Percentiles rank a stretch among this genome's conserved stretches.
Conservation (phyloP, 2,888 invertebrate genomes). For the Flabesymbios commensalis region DNA sequence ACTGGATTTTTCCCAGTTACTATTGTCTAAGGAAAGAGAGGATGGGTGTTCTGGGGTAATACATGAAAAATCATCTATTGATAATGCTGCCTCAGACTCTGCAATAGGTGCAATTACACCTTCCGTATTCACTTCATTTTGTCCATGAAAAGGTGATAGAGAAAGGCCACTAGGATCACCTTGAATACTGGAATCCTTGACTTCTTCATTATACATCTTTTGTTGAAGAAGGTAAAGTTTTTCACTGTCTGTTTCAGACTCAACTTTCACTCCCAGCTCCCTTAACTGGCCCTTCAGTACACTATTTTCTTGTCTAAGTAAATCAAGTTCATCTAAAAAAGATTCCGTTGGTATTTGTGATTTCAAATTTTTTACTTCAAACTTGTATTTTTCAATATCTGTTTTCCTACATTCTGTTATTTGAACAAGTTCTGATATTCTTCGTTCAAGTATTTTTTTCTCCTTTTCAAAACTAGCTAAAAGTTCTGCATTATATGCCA, state of each 20-base stretch:
- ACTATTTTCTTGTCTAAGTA: neutral
- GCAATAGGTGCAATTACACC: no score
- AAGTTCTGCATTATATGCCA: conserved; percentile 60
- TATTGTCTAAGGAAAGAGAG: conserved; percentile 43
- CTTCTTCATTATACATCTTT: neutral
- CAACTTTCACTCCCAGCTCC: conserved; percentile 12
- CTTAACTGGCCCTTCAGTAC: conserved; percentile 5
- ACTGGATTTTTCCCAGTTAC: conserved; percentile 88
- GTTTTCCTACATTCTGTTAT: conserved; percentile 38
- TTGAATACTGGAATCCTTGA: neutral
- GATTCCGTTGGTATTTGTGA: no score
- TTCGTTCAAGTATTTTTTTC: conserved; percentile 58
- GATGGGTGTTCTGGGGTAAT: conserved; percentile 49
- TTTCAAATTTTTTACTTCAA: conserved; percentile 8
- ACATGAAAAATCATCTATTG: conserved; percentile 44
- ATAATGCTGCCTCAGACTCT: conserved; percentile 49
- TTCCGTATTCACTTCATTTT: neutral
- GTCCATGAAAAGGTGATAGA: neutral
- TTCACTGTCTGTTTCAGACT: conserved; percentile 51
- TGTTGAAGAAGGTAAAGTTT: conserved; percentile 57
- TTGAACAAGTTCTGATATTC: conserved; percentile 62
- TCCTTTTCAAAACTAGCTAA: conserved; percentile 62
- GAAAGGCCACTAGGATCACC: neutral
- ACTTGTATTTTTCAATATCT: conserved; percentile 15
- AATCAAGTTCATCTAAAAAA: neutral